A percentile compares a stretch with the other conserved stretches of the same genome.
phyloP scores from a whole-genome alignment of 2,888 invertebrate genomes.

The Chrysolina americana region DNA sequence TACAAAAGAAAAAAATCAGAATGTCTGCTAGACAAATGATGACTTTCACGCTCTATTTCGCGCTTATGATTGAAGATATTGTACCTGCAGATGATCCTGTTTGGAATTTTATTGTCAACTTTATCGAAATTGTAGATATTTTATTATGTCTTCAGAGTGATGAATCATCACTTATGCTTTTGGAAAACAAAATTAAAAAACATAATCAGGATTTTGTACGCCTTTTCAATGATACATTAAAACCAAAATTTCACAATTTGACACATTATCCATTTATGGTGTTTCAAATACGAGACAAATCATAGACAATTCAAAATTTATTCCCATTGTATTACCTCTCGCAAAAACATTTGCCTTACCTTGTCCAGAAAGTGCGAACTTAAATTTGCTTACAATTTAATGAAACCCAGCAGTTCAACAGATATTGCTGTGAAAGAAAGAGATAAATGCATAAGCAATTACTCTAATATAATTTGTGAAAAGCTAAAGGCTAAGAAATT shows the following conservation, averaged over 20 bases:
- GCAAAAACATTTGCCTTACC: slow-evolving; percentile 12
- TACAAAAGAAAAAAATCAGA: slow-evolving; percentile 37
- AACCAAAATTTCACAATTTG: not conserved
- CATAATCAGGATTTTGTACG: not conserved
- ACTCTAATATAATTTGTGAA: no score
- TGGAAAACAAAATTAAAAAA: not conserved
- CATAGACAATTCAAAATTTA: slow-evolving; percentile 14
- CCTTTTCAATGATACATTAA: not conserved
- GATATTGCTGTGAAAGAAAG: no score
- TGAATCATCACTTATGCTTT: not conserved
- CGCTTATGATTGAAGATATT: slow-evolving; percentile 54
- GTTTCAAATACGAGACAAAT: slow-evolving; percentile 10
- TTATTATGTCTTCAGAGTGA: not conserved
- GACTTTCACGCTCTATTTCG: slow-evolving; percentile 50
- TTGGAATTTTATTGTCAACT: not conserved
- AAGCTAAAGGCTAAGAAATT: no score
- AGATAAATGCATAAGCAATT: no score
- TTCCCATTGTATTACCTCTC: slow-evolving; percentile 11
- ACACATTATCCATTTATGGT: not conserved
- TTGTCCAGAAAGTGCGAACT: not conserved
- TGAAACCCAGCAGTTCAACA: no score
- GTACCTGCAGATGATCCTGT: slow-evolving; percentile 48
- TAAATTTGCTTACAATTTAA: no score
- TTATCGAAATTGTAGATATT: not conserved
- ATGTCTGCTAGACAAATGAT: slow-evolving; percentile 56